Evolutionary conservation across 1,140 invertebrate genomes (phyloP).

Genomic region (Stegodyphus dumicola): DNA sequence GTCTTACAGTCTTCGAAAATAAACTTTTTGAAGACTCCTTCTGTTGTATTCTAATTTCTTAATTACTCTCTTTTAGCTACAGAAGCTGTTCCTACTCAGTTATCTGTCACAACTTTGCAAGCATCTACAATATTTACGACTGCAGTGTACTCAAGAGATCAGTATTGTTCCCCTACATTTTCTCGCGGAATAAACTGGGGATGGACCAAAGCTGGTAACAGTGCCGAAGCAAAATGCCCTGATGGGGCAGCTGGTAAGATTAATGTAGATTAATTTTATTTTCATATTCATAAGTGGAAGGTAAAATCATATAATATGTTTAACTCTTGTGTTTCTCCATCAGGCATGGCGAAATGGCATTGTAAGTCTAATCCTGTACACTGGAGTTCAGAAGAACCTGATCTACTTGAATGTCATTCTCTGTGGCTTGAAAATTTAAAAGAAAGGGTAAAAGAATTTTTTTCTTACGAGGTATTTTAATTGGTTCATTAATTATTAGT

Average conservation of each 20-base stretch:
- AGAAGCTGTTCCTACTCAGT: too few species aligned
- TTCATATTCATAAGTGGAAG: not conserved
- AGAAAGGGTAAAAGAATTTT: constrained; percentile 62
- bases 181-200: constrained; percentile 88
- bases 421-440: constrained; percentile 84
- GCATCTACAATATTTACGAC: not conserved
- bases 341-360: constrained; percentile 66
- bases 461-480: not conserved
- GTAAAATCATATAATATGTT: too few species aligned
- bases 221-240: constrained; percentile 84
- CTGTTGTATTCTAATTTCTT: too few species aligned
- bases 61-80: too few species aligned
- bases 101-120: too few species aligned
- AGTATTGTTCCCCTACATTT: constrained; percentile 76
- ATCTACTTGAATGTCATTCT: constrained; percentile 89
- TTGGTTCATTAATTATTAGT: not conserved
- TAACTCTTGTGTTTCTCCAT: too few species aligned
- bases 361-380: constrained; percentile 66
- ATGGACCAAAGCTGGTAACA: constrained; percentile 82
- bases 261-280: too few species aligned
- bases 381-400: constrained; percentile 83
- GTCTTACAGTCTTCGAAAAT: too few species aligned
- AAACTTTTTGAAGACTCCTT: too few species aligned
- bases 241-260: constrained; percentile 77
- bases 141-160: constrained; percentile 6